Evolutionary conservation across 37 sponge, comb jelly and placozoan species (phyloP).

Genomic region (Cladorhizidae sp.): DNA sequence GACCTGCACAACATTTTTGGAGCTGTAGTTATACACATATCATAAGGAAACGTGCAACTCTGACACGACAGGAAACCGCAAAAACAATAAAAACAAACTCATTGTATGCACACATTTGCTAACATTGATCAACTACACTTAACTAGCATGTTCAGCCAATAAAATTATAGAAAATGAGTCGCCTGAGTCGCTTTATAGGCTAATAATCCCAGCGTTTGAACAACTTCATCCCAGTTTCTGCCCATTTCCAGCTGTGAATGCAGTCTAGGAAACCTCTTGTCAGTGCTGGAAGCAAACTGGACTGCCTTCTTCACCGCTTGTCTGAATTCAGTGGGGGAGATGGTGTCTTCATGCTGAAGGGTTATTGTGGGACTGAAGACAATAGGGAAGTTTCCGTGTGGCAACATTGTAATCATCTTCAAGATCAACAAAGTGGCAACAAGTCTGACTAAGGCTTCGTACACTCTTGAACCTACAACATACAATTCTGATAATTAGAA

Average conservation of each 20-base stretch:
- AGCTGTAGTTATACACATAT: too few relatives aligned
- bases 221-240: constrained; percentile 39
- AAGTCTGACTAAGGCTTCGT: constrained; percentile 9
- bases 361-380: constrained; percentile 23
- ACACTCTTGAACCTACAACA: constrained; percentile 23
- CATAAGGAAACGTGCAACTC: too few relatives aligned
- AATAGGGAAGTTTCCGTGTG: constrained; percentile 3
- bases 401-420: constrained; percentile 11
- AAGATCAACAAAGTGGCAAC: constrained; percentile 55
- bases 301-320: constrained; percentile 39
- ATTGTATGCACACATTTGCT: too few relatives aligned
- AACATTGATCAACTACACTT: too few relatives aligned
- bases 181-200: too few relatives aligned
- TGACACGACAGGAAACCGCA: too few relatives aligned
- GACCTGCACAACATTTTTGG: too few relatives aligned
- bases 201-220: neutral
- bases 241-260: constrained; percentile 67
- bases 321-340: neutral
- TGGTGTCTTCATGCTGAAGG: neutral
- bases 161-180: too few relatives aligned
- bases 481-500: too few relatives aligned
- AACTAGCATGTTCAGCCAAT: too few relatives aligned
- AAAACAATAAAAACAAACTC: too few relatives aligned
- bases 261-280: constrained; percentile 51
- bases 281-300: constrained; percentile 12